Evolutionary conservation across 2,888 invertebrate genomes (phyloP).

Genomic region (Mesorhabditis spiculigera): DNA sequence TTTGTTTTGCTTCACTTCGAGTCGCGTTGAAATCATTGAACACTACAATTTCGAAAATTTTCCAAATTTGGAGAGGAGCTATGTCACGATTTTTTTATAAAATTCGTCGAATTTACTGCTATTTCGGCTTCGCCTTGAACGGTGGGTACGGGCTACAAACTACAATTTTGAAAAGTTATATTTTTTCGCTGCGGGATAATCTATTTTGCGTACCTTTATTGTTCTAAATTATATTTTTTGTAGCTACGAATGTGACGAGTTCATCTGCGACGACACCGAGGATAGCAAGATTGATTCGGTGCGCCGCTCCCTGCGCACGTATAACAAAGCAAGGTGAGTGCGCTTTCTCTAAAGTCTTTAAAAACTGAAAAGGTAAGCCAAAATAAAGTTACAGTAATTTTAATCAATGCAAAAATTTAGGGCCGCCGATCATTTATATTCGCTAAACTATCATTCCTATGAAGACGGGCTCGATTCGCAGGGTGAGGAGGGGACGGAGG

Average conservation of each 20-base stretch:
- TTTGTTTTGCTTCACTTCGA: too few species aligned
- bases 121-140: too few species aligned
- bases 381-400: background rate
- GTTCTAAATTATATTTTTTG: conserved; percentile 43
- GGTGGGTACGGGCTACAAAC: too few species aligned
- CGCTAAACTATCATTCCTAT: too few species aligned
- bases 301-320: background rate
- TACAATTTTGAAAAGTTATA: too few species aligned
- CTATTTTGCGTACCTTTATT: too few species aligned
- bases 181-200: too few species aligned
- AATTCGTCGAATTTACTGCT: too few species aligned
- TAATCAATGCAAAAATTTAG: background rate
- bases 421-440: conserved; percentile 8
- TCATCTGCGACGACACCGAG: conserved; percentile 18
- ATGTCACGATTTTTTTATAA: too few species aligned
- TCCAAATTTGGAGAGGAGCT: too few species aligned
- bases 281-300: conserved; percentile 18
- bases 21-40: too few species aligned
- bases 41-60: too few species aligned
- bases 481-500: conserved; percentile 13
- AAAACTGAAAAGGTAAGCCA: background rate
- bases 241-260: conserved; percentile 76
- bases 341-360: background rate
- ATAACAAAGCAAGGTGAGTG: background rate
- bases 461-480: background rate